Conservation (phyloP, 2,797 vertebrate species). For the Pangasius mekongensis region DNA sequence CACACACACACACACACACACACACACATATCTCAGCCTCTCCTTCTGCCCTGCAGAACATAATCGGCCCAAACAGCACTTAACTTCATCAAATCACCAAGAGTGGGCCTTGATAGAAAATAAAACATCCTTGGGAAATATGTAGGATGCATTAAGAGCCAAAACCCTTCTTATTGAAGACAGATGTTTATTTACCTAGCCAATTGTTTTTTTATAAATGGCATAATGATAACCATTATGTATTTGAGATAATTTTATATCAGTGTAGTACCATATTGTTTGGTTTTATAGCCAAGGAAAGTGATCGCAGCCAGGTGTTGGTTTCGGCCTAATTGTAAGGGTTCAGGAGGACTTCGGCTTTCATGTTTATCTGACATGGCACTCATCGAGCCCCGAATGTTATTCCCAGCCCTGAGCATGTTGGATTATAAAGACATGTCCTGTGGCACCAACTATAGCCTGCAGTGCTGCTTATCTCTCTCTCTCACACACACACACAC, state of each 20-base stretch:
- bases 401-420: slow-evolving; percentile 37
- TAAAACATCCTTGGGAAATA: slow-evolving; percentile 74
- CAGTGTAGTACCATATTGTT: slow-evolving; percentile 69
- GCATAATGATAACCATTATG: slow-evolving; percentile 77
- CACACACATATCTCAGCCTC: slow-evolving; percentile 44
- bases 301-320: slow-evolving; percentile 70
- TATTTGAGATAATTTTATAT: slow-evolving; percentile 76
- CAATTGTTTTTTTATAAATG: slow-evolving; percentile 78
- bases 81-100: slow-evolving; percentile 83
- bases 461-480: slow-evolving; percentile 37
- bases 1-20: background rate
- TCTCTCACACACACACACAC: background rate
- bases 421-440: slow-evolving; percentile 46
- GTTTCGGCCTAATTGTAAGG: slow-evolving; percentile 59
- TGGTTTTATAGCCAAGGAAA: slow-evolving; percentile 75
- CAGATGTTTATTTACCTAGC: slow-evolving; percentile 84
- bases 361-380: slow-evolving; percentile 51
- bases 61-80: slow-evolving; percentile 77
- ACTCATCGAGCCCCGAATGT: slow-evolving; percentile 28
- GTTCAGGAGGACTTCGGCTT: slow-evolving; percentile 43
- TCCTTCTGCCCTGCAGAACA: slow-evolving; percentile 69
- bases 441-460: slow-evolving; percentile 34
- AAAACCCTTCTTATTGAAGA: slow-evolving; percentile 81
- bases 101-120: slow-evolving; percentile 75
- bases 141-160: slow-evolving; percentile 77